These are phyloP conservation scores for Netelia inedita DNA, from an alignment of 2,888 invertebrate species.

Conservation along the genomic window DNA sequence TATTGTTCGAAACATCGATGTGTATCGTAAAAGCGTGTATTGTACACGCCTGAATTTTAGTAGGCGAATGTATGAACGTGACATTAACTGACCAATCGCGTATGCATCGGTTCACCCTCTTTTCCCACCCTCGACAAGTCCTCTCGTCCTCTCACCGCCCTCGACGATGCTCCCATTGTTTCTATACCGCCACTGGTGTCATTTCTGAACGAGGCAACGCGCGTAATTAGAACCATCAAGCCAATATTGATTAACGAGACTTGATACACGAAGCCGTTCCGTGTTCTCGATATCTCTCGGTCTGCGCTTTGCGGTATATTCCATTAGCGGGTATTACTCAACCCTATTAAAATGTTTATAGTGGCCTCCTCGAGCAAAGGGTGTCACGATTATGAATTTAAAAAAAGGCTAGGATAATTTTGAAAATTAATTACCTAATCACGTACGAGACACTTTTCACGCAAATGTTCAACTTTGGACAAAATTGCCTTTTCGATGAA, in stretches of 20 bases:
- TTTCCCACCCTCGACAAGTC: neutral
- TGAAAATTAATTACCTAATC: too few relatives aligned
- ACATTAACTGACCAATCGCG: slow-evolving; percentile 31
- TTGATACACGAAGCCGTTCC: neutral
- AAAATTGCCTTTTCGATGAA: too few relatives aligned
- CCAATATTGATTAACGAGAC: slow-evolving; percentile 63
- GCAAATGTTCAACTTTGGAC: too few relatives aligned
- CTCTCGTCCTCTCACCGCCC: neutral
- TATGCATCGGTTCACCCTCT: slow-evolving; percentile 18
- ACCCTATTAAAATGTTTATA: neutral
- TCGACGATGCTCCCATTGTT: slow-evolving; percentile 41
- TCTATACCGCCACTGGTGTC: slow-evolving; percentile 39
- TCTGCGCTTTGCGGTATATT: slow-evolving; percentile 1
- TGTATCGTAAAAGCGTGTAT: neutral
- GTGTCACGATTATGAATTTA: neutral
- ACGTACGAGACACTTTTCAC: too few relatives aligned
- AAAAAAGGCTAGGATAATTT: neutral
- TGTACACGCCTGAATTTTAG: neutral
- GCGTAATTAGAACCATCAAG: slow-evolving; percentile 58
- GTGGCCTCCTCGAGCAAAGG: neutral
- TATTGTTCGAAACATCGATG: slow-evolving; percentile 28
- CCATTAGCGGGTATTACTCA: neutral
- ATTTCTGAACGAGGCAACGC: slow-evolving; percentile 30
- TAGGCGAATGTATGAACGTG: slow-evolving; percentile 12
- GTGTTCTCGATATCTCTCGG: neutral